Base-by-base conservation (phyloP, 2,888 invertebrate genomes). In the Xanthia icteritia region DNA sequence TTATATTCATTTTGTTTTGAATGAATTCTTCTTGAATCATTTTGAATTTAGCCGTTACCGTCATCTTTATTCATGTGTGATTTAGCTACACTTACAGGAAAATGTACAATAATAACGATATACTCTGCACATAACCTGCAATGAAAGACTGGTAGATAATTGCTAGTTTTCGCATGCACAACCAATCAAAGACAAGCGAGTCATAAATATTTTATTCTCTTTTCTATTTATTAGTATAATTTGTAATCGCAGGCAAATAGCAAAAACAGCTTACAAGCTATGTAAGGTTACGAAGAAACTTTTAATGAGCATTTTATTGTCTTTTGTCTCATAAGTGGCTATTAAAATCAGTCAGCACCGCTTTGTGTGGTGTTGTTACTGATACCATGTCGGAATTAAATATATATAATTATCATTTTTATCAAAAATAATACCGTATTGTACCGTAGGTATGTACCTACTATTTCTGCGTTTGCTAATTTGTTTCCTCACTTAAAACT, bases 261-360 rank as follows among this genome's bases (percentile, higher is more conserved):
- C 42, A 80, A 79, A 79, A 78, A 80, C 72, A 42, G 60, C n/a
- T 42, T 61, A 20, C 58, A 60, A 64, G 36, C 17, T 36, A 1
- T 51, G n/a, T 63, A 27, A 42, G 27, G 17, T 45, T 48, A 69
- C n/a, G 54, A 56, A 58, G n/a, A 71, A 84, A 71, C 48, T 56
- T 67, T 81, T 79, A 80, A 71, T 63, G 80, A 79, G 80, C 56
- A 69, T 81, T 81, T 80, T 80, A 81, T 63, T 63, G 15, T 27
- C 80, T 79, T 70, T 71, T 81, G 80, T 80, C 20, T 70, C 13
- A 6, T 79, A 80, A 80, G 31, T 58, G 72, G 54, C 58, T 11
- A 63, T 84, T 79, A 69, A 80, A 58, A 63, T 67, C 36, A 68
- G n/a, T 45, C 27, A 45, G 27, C 5, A 60, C 56, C 77, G 31